Evolutionary conservation across 2,113 vertebrate genomes (phyloP).

Genomic region (Genyomyrus donnyi): DNA sequence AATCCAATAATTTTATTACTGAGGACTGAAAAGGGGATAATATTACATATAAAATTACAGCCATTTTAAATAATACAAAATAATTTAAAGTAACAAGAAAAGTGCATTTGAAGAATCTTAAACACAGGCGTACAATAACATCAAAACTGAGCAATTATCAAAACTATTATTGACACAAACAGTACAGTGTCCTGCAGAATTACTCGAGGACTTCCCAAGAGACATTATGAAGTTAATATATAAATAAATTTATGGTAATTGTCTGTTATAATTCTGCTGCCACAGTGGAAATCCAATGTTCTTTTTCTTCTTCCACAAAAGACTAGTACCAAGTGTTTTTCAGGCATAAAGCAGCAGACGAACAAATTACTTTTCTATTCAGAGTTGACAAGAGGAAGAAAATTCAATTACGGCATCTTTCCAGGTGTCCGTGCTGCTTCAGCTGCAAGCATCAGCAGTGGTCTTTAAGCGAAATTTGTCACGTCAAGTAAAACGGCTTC

Average conservation of each 20-base stretch:
- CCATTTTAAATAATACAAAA: not conserved
- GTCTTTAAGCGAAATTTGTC: constrained; percentile 20
- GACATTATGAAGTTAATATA: constrained; percentile 11
- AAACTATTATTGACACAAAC: not conserved
- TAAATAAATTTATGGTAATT: constrained; percentile 20
- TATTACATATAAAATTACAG: not conserved
- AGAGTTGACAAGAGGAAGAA: constrained; percentile 23
- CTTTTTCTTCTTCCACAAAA: constrained; percentile 10
- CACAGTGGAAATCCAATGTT: constrained; percentile 15
- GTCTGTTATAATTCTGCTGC: constrained; percentile 23
- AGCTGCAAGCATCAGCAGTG: constrained; percentile 13
- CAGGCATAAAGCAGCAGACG: constrained; percentile 14
- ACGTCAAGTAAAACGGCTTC: not conserved
- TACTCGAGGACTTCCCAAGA: not conserved
- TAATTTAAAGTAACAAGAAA: not conserved
- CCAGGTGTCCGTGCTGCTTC: constrained; percentile 4
- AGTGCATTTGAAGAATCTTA: not conserved
- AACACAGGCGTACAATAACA: not conserved
- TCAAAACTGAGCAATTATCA: not conserved
- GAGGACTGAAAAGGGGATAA: not conserved
- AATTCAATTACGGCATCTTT: constrained; percentile 24
- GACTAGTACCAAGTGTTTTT: not conserved
- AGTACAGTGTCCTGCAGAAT: not conserved
- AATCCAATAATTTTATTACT: constrained; percentile 6
- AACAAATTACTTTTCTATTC: constrained; percentile 25